Evolutionary conservation across 1,140 invertebrate genomes (phyloP), one percentile per base, ranked within the genome.

Genomic region (Thaumatotibia leucotreta): DNA sequence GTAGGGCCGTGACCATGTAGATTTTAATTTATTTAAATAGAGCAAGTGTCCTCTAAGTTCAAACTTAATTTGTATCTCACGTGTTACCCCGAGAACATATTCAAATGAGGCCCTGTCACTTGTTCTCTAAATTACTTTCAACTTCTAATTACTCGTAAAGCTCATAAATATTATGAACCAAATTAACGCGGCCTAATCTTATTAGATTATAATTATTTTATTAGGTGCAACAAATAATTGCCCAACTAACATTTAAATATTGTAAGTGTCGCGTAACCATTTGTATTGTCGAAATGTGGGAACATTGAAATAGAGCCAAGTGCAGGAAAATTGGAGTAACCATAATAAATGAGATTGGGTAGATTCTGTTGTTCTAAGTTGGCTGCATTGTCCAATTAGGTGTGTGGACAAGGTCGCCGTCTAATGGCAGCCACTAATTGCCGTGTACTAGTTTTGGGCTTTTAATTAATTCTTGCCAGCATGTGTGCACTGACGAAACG

Each of bases 231-330:
- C 27, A 63, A 66, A 68, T 66, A 49, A 72, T 73, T 63, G 64
- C 66, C 66, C 67, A 69, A 75, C 66, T 14, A 58, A 24, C 52
- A 58, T 68, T 61, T 67, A 50, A 35, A 20, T 32, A 39, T 17
- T 68, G 63, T 67, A 50, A 35, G 24, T 32, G 54, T 17, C 10
- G 63, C 50, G 17, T 49, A 29, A 31, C 61, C 64, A 32, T 61
- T 67, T 62, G 63, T 73, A 83, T 84, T 86, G 83, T 85, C 72
- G 58, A 73, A 80, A 71, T 58, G 69, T 86, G 87, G 79, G 77
- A 79, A 86, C 80, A 84, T 80, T 69, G 75, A 75, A 83, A 81
- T 75, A 65, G 74, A 84, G 82, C 84, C 84, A 87, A 88, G 86
- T 86, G 80, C 84, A 71, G 23, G 50, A 65, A 76, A 75, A 82